Conservation (phyloP, 2,888 invertebrate genomes). For the Shargacucullia verbasci region DNA sequence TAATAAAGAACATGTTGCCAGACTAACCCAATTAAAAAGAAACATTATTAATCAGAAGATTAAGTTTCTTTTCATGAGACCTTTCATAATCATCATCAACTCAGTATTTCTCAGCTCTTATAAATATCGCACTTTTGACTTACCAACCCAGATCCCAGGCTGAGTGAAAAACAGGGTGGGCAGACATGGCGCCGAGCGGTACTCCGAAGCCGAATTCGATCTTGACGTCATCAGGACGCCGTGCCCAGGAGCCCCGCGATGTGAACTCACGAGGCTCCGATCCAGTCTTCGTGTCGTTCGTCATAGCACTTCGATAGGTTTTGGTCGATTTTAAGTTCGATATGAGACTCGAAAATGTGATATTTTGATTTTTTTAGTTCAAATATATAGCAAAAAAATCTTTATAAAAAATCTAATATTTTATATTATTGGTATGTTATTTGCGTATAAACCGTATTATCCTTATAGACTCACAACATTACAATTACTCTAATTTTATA, state of each 20-base stretch:
- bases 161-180: conserved; percentile 87
- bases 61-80: too few species aligned
- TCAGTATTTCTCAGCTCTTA: too few species aligned
- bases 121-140: conserved; percentile 47
- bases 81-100: too few species aligned
- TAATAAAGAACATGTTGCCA: too few species aligned
- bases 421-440: not conserved
- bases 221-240: conserved; percentile 86
- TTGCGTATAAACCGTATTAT: too few species aligned
- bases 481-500: not conserved
- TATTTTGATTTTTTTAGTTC: not conserved
- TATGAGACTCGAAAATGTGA: not conserved
- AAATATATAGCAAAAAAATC: too few species aligned
- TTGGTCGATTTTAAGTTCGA: conserved; percentile 11
- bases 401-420: not conserved
- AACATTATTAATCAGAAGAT: too few species aligned
- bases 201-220: conserved; percentile 87
- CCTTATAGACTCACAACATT: not conserved
- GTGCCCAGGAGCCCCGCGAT: conserved; percentile 70
- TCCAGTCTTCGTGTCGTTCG: conserved; percentile 71
- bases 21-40: too few species aligned
- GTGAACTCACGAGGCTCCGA: conserved; percentile 60
- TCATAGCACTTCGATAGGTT: conserved; percentile 63
- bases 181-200: conserved; percentile 86
- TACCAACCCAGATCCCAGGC: conserved; percentile 88